Evolutionary conservation across 2,113 vertebrate genomes (phyloP).

Genomic region (Osmerus mordax): DNA sequence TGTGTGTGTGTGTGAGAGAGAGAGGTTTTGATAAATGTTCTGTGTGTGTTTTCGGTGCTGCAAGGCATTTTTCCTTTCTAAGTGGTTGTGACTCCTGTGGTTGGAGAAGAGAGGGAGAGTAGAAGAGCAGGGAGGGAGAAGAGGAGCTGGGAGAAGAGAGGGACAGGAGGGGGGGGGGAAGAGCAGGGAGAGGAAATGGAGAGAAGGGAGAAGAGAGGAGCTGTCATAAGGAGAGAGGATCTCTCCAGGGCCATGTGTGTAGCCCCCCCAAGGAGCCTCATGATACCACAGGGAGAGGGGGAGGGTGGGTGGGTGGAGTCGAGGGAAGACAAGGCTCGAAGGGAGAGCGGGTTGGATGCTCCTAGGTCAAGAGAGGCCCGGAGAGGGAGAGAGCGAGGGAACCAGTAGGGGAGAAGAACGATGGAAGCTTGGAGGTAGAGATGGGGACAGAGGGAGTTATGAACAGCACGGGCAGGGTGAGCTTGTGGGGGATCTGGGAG

Average conservation of each 20-base stretch:
- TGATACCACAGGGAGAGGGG: conserved; percentile 13
- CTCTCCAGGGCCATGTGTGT: conserved; percentile 8
- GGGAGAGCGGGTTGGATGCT: neutral
- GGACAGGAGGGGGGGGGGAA: conserved; percentile 17
- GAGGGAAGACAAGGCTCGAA: neutral
- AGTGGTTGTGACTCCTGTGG: conserved; percentile 68
- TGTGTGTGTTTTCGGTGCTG: conserved; percentile 65
- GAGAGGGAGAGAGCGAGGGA: neutral
- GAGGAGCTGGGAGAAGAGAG: conserved; percentile 26
- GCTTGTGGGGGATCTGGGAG: neutral
- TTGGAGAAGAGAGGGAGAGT: conserved; percentile 20
- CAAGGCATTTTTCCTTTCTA: conserved; percentile 65
- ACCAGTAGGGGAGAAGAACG: neutral
- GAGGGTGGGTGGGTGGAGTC: conserved; percentile 3
- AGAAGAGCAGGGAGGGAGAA: conserved; percentile 42
- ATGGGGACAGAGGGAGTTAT: conserved; percentile 19
- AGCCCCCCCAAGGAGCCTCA: conserved; percentile 25
- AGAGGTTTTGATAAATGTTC: conserved; percentile 54
- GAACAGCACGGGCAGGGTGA: neutral
- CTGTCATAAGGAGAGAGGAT: conserved; percentile 44
- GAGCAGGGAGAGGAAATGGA: neutral
- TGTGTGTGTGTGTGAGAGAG: neutral
- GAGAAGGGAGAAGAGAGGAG: conserved; percentile 39
- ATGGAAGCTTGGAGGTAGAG: conserved; percentile 34
- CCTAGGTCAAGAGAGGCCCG: neutral